Evolutionary conservation across 2,888 invertebrate genomes (phyloP), one percentile per base, ranked within the genome.

Genomic region (Germaria angustata): DNA sequence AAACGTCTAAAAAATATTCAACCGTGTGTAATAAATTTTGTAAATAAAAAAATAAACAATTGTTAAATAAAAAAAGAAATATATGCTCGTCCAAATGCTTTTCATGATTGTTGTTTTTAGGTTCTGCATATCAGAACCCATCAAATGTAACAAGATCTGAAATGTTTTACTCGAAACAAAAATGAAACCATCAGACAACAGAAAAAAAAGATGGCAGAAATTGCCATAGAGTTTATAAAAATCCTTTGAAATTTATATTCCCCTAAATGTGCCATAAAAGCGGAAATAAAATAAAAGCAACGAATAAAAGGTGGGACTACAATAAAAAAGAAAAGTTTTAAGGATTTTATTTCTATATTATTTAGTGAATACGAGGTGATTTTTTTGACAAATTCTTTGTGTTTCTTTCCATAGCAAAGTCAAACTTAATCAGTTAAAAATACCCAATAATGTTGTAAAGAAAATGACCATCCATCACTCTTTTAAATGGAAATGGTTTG

Each of bases 201-300:
- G 9, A 46, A 36, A 68, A 36, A 68, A 15, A 41, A 1, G 24
- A 1, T 13, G n/a, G 9, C 4, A 28, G 7, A 51, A 68, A 39
- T 11, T 22, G 34, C 36, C 49, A 28, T 5, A 6, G 28, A 28
- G 8, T 39, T 68, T 69, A 34, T 57, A 15, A 13, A 53, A 32
- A 63, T 44, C 28, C 22, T 55, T 65, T 59, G 22, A 44, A 75
- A 65, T 76, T 28, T 28, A 28, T 6, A 28, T 28, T 28, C 4
- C 3, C 28, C 3, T 28, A 65, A 55, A 76, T 71, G 59, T 63
- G 55, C 63, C 22, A 49, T 69, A 57, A 49, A 71, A 69, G 49
- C 80, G 80, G 75, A 80, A 75, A 75, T 65, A 57, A 80, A 80
- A 34, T 41, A 80, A 63, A 61, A 53, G 15, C 36, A 53, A 15